These are phyloP conservation scores for Lacanobia wlatinum DNA, from an alignment of 2,888 invertebrate species.

Conservation along the genomic window DNA sequence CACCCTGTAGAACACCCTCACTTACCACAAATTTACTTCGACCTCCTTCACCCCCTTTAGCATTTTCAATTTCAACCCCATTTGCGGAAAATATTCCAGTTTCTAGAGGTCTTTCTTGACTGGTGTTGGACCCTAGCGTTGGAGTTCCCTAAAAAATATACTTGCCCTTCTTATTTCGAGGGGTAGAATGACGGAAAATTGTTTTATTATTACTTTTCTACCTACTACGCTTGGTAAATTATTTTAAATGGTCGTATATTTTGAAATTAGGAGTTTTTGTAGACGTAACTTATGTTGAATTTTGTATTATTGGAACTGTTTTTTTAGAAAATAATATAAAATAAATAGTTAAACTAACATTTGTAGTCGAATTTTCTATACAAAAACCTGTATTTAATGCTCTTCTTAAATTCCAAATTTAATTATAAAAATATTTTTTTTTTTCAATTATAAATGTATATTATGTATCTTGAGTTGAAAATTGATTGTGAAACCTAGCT, in stretches of 20 bases:
- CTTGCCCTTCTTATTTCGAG: conserved; percentile 79
- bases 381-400: neutral
- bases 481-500: neutral
- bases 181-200: conserved; percentile 73
- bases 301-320: neutral
- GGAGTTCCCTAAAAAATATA: conserved; percentile 80
- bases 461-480: neutral
- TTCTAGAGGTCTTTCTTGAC: conserved; percentile 68
- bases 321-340: neutral
- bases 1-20: conserved; percentile 66
- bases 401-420: neutral
- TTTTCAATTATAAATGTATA: no score
- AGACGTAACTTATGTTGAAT: neutral
- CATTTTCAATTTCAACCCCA: conserved; percentile 24
- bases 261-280: neutral
- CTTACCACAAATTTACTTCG: conserved; percentile 66
- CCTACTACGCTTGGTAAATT: conserved; percentile 58
- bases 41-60: conserved; percentile 63
- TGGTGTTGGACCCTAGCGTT: conserved; percentile 70
- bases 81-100: conserved; percentile 23
- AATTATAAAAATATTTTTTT: neutral
- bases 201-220: conserved; percentile 75
- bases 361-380: neutral
- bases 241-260: conserved; percentile 37
- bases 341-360: neutral